These are phyloP conservation scores for Drosophila sturtevanti DNA, from an alignment of 1,140 invertebrate species.

Conservation along the genomic window DNA sequence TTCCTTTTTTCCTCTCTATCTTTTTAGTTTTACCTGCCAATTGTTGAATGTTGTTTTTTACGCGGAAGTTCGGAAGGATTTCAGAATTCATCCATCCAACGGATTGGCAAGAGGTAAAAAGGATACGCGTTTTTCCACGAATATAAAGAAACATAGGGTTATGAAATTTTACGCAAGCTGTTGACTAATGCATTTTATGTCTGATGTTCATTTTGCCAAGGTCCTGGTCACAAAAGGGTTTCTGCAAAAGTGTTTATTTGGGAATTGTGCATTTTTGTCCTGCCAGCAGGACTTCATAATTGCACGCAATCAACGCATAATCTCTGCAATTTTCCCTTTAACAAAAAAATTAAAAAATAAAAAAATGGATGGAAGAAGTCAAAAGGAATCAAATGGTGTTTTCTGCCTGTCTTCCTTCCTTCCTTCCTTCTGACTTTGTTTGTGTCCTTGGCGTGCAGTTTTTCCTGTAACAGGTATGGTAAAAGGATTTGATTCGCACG, in stretches of 20 bases:
- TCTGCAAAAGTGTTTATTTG: constrained; percentile 67
- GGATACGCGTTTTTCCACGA: constrained; percentile 55
- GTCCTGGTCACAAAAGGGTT: constrained; percentile 55
- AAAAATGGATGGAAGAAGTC: too few relatives aligned
- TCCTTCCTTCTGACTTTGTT: constrained; percentile 42
- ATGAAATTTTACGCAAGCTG: constrained; percentile 79
- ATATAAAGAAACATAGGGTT: constrained; percentile 57
- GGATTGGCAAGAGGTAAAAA: constrained; percentile 80
- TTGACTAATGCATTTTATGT: not conserved
- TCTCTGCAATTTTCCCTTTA: constrained; percentile 54
- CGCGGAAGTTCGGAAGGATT: constrained; percentile 46
- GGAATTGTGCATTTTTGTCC: constrained; percentile 42
- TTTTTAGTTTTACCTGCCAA: constrained; percentile 37
- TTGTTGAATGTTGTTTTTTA: constrained; percentile 25
- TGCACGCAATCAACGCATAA: constrained; percentile 71
- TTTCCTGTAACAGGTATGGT: constrained; percentile 37
- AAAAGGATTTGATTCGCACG: constrained; percentile 58
- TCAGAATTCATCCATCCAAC: constrained; percentile 55
- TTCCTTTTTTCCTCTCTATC: constrained; percentile 28
- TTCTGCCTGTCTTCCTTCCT: not conserved
- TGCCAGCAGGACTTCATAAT: constrained; percentile 43
- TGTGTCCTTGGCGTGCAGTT: constrained; percentile 29
- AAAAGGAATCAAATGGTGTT: constrained; percentile 20
- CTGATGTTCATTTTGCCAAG: constrained; percentile 22
- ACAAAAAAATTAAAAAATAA: constrained; percentile 26